These are phyloP conservation scores for Drosophila pachea DNA, from an alignment of 1,140 invertebrate genomes.

Conservation along the genomic window DNA sequence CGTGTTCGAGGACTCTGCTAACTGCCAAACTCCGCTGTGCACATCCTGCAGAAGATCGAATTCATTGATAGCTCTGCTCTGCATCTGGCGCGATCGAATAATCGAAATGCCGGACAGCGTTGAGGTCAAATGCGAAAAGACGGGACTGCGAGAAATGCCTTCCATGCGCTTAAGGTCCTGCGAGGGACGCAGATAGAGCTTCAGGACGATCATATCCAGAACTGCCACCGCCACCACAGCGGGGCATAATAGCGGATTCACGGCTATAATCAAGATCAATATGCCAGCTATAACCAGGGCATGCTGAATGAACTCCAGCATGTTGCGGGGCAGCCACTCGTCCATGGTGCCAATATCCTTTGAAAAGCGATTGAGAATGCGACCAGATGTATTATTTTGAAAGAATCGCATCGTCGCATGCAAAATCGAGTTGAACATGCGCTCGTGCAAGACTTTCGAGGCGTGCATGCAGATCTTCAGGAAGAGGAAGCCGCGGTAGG, in stretches of 20 bases:
- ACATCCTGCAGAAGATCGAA: slow-evolving; percentile 85
- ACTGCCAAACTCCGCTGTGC: slow-evolving; percentile 83
- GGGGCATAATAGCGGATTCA: slow-evolving; percentile 86
- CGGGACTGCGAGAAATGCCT: slow-evolving; percentile 87
- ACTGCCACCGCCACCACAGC: slow-evolving; percentile 81
- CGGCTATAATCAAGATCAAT: slow-evolving; percentile 84
- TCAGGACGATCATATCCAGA: slow-evolving; percentile 84
- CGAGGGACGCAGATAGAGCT: slow-evolving; percentile 88
- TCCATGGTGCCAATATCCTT: slow-evolving; percentile 91
- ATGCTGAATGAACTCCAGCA: slow-evolving; percentile 84
- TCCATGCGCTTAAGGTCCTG: slow-evolving; percentile 90
- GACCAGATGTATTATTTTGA: slow-evolving; percentile 89
- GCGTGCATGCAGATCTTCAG: slow-evolving; percentile 90
- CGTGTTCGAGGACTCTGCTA: slow-evolving; percentile 81
- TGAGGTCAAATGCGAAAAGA: slow-evolving; percentile 90
- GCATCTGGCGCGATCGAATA: slow-evolving; percentile 86
- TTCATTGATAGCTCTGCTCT: slow-evolving; percentile 84
- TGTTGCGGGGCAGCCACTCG: slow-evolving; percentile 85
- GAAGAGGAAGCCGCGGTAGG: slow-evolving; percentile 84
- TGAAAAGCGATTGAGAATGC: slow-evolving; percentile 88
- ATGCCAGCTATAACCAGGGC: slow-evolving; percentile 82
- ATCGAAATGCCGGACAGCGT: slow-evolving; percentile 89
- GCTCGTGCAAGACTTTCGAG: slow-evolving; percentile 88
- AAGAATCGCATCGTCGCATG: slow-evolving; percentile 92
- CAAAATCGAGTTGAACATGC: slow-evolving; percentile 89